Base-by-base conservation (phyloP, 2,797 vertebrate genomes). In the Anas bernieri region DNA sequence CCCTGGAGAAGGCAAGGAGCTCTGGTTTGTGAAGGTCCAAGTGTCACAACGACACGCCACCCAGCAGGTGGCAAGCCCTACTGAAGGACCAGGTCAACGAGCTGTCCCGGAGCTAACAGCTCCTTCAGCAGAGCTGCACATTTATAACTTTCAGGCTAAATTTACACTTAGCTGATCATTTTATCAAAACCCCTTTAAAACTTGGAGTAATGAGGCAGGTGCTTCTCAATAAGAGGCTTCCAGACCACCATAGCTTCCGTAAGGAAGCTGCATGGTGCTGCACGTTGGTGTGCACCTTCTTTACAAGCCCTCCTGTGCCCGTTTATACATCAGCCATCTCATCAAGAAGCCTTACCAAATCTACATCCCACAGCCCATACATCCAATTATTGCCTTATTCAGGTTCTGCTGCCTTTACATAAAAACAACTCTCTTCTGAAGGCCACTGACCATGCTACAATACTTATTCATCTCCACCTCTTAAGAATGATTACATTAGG, bases 401-500 rank as follows among this genome's bases (percentile, higher is more conserved):
- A 46, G 59, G 26, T 86, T 72, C 74, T 41, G 12, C 59, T 76
- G 69, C 67, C 30, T 88, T 73, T 82, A 62, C 39, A 93, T 43
- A 81, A 90, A 70, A 81, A 41, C 33, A 82, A 11, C 54, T 50
- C 46, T 69, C 37, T 56, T 62, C 55, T 39, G 75, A 79, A 82
- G 78, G 46, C 81, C 54, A 33, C 69, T 21, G 54, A 75, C 83
- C 45, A 33, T 3, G 33, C 70, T 76, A 89, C 22, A 16, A 52
- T 35, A 84, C 52, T 91, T 89, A 76, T 76, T 96, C 74, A 55
- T 66, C 70, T 88, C 92, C 4, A 55, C 35, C 54, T 25, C 88
- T 43, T 67, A 30, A 69, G 59, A 43, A 86, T 73, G 77, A 92
- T 79, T 83, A 90, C 95, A 95, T 95, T 73, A 93, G 63, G 46